phyloP scores from a whole-genome alignment of 2,797 vertebrate genomes.

The Pipistrellus pygmaeus region DNA sequence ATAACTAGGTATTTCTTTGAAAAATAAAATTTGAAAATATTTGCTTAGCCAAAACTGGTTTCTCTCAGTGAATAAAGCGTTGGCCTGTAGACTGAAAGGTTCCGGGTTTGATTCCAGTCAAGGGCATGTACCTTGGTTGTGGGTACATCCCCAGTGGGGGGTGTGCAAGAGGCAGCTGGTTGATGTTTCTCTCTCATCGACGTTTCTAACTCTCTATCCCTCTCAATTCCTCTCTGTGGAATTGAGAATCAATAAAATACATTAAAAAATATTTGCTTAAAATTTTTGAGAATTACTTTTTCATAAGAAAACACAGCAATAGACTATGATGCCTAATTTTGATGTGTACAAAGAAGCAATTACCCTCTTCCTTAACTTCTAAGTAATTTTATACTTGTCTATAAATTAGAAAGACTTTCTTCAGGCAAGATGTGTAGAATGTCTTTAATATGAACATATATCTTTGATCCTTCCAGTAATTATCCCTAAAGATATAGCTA shows the following conservation, averaged over 20 bases:
- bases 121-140: too few relatives aligned
- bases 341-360: background rate
- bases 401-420: conserved; percentile 38
- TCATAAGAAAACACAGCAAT: conserved; percentile 2
- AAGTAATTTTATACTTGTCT: background rate
- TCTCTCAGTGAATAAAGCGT: too few relatives aligned
- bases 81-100: too few relatives aligned
- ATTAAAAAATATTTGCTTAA: background rate
- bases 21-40: conserved; percentile 33
- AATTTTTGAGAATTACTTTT: conserved; percentile 13
- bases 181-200: too few relatives aligned
- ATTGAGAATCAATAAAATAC: too few relatives aligned
- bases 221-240: too few relatives aligned
- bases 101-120: too few relatives aligned
- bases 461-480: background rate
- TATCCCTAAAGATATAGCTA: background rate
- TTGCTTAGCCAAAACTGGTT: background rate
- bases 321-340: background rate
- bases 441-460: background rate
- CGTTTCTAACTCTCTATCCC: too few relatives aligned
- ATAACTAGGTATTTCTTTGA: background rate
- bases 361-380: background rate
- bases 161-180: too few relatives aligned
- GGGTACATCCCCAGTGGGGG: too few relatives aligned
- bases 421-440: background rate